phyloP scores from a whole-genome alignment of 2,797 vertebrate genomes.

The Channallabes apus region DNA sequence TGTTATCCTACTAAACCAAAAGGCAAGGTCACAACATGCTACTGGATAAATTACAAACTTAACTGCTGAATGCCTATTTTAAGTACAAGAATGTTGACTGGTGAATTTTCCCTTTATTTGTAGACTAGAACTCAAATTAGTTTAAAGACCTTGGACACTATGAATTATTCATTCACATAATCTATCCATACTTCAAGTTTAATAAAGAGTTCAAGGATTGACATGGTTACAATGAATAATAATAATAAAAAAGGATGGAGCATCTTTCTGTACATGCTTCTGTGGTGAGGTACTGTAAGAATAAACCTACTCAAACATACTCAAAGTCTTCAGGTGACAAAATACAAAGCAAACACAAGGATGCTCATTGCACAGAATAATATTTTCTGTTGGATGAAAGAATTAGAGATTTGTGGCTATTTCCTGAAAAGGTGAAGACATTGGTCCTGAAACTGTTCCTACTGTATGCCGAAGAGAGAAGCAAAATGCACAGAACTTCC shows the following conservation, averaged over 20 bases:
- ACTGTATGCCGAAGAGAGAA: no score
- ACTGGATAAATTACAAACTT: background rate
- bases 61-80: background rate
- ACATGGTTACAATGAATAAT: background rate
- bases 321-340: background rate
- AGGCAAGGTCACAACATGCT: background rate
- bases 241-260: background rate
- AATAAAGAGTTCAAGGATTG: background rate
- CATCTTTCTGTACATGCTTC: background rate
- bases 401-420: background rate
- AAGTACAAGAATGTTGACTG: background rate
- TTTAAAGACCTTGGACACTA: background rate
- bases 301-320: background rate
- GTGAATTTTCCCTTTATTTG: background rate
- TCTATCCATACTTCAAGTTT: background rate
- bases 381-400: background rate
- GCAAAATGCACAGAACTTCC: background rate
- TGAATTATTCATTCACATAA: background rate
- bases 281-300: background rate
- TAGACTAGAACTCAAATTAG: background rate
- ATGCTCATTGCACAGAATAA: background rate
- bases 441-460: background rate
- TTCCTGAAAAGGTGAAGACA: background rate
- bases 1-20: background rate
- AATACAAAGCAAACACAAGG: background rate